Base-by-base conservation (phyloP, 2,113 vertebrate species). In the Spilogale gracilis region DNA sequence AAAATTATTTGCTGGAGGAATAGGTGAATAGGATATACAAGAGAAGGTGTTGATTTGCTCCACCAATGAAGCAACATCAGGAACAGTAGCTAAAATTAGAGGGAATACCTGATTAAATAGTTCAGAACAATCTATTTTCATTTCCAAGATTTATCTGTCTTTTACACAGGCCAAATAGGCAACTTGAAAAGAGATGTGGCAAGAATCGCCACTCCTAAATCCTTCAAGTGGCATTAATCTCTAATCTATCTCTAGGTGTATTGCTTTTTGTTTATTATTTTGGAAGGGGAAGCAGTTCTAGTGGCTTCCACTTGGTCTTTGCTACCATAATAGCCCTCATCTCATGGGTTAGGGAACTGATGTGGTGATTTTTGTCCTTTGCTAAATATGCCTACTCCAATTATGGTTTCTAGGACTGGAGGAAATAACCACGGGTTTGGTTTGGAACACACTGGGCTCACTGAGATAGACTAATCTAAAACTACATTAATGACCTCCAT, bases 361-460 rank as follows among this genome's bases (percentile, higher is more conserved):
- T 67, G 45, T 69, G 13, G 83, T 84, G 30, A 96, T 84, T 76
- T 76, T 76, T 93, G 48, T 25, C 48, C 65, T 82, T 96, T 82
- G 43, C 30, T 43, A 65, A 65, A 6, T 71, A 43, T 61, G 5
- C 60, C 23, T 89, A 38, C 73, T 89, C 21, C 85, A 94, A 63
- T 67, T 81, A 89, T 5, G 2, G 30, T 61, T 52, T 58, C 54
- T 73, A 13, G 23, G 9, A 63, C 65, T 83, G 50, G 50, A 32
- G 18, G 16, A 58, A 12, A 74, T 45, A 76, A 89, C 2, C 30
- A 65, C 11, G 14, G 5, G 52, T n/a, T 91, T 6, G n/a, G 2
- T 63, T 71, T 87, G 38, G 48, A 91, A 73, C 13, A 32, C 45
- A 60, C 6, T 56, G 38, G 10, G 23, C 48, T 67, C n/a, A 43